Evolutionary conservation across 2,113 vertebrate species (phyloP).

Genomic region (Xiphias gladius): DNA sequence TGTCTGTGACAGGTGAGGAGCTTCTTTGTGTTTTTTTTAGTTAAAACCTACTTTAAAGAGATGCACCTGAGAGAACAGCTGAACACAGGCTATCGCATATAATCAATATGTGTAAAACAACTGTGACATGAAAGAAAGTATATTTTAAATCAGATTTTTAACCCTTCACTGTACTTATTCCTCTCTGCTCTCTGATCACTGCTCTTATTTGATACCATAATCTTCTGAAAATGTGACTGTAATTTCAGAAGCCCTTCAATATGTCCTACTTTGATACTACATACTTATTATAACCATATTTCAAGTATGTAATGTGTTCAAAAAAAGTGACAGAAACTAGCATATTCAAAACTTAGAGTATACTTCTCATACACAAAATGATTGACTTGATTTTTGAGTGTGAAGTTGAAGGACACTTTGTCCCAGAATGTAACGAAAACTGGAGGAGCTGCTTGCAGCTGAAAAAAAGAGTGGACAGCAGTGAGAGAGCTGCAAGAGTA

Average conservation of each 20-base stretch:
- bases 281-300: neutral
- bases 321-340: neutral
- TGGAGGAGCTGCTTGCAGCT: conserved; percentile 1
- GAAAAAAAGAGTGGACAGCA: neutral
- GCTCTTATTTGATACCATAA: conserved; percentile 18
- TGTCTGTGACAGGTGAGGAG: conserved; percentile 77
- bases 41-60: conserved; percentile 17
- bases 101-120: conserved; percentile 2
- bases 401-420: conserved; percentile 21
- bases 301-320: conserved; percentile 12
- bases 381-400: conserved; percentile 27
- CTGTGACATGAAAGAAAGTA: neutral
- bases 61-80: neutral
- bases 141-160: neutral
- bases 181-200: conserved; percentile 11
- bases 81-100: neutral
- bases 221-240: conserved; percentile 13
- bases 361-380: neutral
- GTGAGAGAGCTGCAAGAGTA: neutral
- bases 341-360: neutral
- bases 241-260: conserved; percentile 29
- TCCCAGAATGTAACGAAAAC: conserved; percentile 13
- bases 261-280: conserved; percentile 1
- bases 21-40: conserved; percentile 23
- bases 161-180: neutral